A percentile compares a stretch with the other conserved stretches of the same genome.
Evolutionary conservation across 2,888 invertebrate genomes (phyloP).

Genomic region (Drosophila gaucha): DNA sequence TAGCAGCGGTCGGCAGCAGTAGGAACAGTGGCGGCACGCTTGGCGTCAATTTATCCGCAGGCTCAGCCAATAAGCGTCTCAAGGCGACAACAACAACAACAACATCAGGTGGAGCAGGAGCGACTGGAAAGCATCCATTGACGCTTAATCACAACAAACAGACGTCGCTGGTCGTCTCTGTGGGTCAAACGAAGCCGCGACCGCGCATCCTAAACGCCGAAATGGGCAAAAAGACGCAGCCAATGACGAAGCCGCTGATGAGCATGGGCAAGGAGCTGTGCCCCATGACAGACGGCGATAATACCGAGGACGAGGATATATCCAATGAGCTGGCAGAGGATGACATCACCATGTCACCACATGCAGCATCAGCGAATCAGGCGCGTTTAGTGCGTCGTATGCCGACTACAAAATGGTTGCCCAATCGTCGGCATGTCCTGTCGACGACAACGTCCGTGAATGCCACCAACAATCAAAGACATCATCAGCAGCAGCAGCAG

Average conservation of each 20-base stretch:
- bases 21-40: conserved; percentile 15
- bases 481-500: conserved; percentile 25
- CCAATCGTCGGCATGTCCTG: conserved; percentile 47
- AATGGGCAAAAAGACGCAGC: conserved; percentile 80
- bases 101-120: background rate
- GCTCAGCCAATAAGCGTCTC: conserved; percentile 15
- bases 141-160: conserved; percentile 19
- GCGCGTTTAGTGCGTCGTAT: conserved; percentile 27
- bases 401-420: conserved; percentile 20
- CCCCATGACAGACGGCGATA: conserved; percentile 54
- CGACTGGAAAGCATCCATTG: conserved; percentile 3
- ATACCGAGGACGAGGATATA: conserved; percentile 67
- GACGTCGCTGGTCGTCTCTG: conserved; percentile 15
- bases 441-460: conserved; percentile 36
- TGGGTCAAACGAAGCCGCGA: conserved; percentile 66
- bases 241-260: conserved; percentile 81
- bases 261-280: conserved; percentile 76
- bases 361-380: conserved; percentile 18
- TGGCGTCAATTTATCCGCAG: conserved; percentile 13
- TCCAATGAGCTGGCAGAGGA: conserved; percentile 54
- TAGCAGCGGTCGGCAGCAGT: conserved; percentile 4
- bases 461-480: conserved; percentile 40
- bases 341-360: conserved; percentile 38
- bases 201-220: conserved; percentile 83
- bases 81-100: conserved; percentile 28